Base-by-base conservation (phyloP, 1,140 invertebrate genomes). In the Epicauta chinensis region DNA sequence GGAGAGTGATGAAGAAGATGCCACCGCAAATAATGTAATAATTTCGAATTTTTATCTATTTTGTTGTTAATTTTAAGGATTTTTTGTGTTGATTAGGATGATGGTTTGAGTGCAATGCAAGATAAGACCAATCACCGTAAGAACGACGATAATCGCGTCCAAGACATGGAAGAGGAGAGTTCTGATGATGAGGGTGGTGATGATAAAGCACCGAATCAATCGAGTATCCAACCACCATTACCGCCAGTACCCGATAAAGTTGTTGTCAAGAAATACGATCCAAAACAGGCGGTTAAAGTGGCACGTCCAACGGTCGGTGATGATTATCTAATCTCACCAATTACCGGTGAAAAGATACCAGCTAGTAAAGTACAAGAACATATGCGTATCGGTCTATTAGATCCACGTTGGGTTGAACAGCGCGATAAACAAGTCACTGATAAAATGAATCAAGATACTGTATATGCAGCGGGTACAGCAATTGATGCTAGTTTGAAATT, bases 381-480 rank as follows among this genome's bases (percentile, higher is more conserved):
- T 73, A 93, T 99, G 83, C 84, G 93, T 51, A 98, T 98, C 69
- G 94, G 95, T 41, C 75, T 98, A 46, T 72, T 99, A 61, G 96
- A 99, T 83, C 95, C 96, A 13, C 84, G 95, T 58, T 99, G 96
- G 94, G 86, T 98, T 38, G 95, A 98, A 71, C 93, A 98, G 67
- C 75, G 95, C 35, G 95, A 98, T 66, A 83, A 91, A 53, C 83
- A 89, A 57, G 76, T 92, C 0, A 76, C 81, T 11, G 93, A 96
- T 55, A 89, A 87, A 63, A 75, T 86, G 50, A 86, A 87, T 16
- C 89, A 93, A 63, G 89, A 93, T 61, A 86, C 87, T 34, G 89
- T 92, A 0, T 93, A 86, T 69, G 92, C 89, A 2, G 81, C 82
- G 47, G 91, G 80, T 69, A 84, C 91, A 15, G 91, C 93, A 13